A percentile compares a stretch with the other conserved stretches of the same genome.
Conservation (phyloP, 1,140 invertebrate genomes). For the Tribolium madens region DNA sequence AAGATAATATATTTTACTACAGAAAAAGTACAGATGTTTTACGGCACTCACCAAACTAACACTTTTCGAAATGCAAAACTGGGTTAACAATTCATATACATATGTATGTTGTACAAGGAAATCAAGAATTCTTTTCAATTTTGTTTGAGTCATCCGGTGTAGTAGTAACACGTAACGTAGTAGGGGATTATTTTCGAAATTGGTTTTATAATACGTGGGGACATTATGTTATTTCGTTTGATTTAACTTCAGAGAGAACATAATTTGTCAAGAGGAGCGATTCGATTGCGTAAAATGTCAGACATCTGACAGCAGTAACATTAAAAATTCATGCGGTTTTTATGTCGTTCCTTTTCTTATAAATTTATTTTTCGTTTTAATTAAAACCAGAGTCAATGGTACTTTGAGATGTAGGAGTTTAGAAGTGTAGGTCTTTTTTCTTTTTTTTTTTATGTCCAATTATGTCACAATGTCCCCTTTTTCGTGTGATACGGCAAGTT, state of each 20-base stretch:
- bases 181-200: conserved; percentile 6
- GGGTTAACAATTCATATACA: neutral
- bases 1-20: neutral
- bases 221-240: conserved; percentile 29
- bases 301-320: conserved; percentile 48
- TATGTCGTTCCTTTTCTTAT: conserved; percentile 30
- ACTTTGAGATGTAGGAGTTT: conserved; percentile 12
- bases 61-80: neutral
- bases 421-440: conserved; percentile 12
- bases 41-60: neutral
- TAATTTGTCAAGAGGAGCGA: conserved; percentile 49
- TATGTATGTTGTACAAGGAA: no score
- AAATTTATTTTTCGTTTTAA: conserved; percentile 38
- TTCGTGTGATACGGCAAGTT: conserved; percentile 28
- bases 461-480: conserved; percentile 49
- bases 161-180: conserved; percentile 2
- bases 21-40: neutral
- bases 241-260: conserved; percentile 36
- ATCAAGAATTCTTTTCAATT: neutral
- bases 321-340: conserved; percentile 49
- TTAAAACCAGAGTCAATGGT: conserved; percentile 30
- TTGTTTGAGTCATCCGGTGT: neutral
- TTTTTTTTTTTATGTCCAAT: conserved; percentile 42
- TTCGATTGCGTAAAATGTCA: conserved; percentile 54
- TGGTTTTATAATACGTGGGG: conserved; percentile 32